These are phyloP conservation scores for Pachymerium ferrugineum DNA, from an alignment of 2,888 invertebrate genomes.

Conservation along the genomic window DNA sequence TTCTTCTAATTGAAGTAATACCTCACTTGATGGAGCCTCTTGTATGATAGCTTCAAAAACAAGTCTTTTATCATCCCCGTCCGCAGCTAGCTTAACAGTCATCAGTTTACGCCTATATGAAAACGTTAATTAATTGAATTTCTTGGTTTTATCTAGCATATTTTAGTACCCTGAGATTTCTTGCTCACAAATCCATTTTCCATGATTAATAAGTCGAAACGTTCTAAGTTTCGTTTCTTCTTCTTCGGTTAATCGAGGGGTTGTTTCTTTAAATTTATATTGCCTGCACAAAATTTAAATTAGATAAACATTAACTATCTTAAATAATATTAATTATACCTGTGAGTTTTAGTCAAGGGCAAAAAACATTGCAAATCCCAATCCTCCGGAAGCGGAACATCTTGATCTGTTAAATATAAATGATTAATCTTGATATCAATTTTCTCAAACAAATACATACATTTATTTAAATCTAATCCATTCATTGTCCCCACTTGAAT, in stretches of 20 bases:
- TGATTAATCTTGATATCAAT: background rate
- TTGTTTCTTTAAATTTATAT: constrained; percentile 43
- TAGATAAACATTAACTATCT: background rate
- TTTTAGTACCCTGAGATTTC: constrained; percentile 37
- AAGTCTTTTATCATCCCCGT: background rate
- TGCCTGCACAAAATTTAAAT: constrained; percentile 38
- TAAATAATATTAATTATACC: constrained; percentile 38
- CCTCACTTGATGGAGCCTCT: constrained; percentile 34
- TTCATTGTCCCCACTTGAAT: constrained; percentile 54
- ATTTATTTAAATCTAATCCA: constrained; percentile 52
- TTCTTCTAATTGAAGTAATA: constrained; percentile 35
- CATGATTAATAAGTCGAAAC: constrained; percentile 45
- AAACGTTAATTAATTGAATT: background rate
- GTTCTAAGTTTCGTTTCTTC: constrained; percentile 44
- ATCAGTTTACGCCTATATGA: background rate
- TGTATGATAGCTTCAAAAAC: constrained; percentile 35
- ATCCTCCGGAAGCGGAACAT: constrained; percentile 70
- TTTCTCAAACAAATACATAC: constrained; percentile 48
- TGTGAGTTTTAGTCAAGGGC: constrained; percentile 55
- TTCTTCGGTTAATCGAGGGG: constrained; percentile 41
- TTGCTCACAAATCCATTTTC: constrained; percentile 45
- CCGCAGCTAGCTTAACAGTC: background rate
- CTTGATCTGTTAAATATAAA: constrained; percentile 52
- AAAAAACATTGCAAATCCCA: constrained; percentile 72
- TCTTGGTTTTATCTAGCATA: background rate